Base-by-base conservation (phyloP, 2,113 vertebrate species). In the Phyllostomus discolor region DNA sequence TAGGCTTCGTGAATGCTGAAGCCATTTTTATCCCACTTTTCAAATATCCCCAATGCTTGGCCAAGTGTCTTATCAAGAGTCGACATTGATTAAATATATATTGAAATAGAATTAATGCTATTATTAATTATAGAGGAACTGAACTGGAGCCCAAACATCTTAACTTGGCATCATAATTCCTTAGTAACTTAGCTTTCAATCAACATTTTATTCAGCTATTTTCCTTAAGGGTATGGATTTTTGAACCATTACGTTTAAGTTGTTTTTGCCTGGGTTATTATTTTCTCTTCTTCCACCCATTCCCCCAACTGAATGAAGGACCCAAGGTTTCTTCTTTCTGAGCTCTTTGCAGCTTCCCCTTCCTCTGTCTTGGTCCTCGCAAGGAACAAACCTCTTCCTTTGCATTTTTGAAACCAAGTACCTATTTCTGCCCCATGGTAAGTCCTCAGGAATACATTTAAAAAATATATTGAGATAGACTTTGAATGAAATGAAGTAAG, bases 61-160 rank as follows among this genome's bases (percentile, higher is more conserved):
- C 26, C 28, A 73, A 66, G 12, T 82, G 22, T 38, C 85, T 91
- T 79, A 67, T 35, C 48, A 22, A 62, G 35, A 72, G 31, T 52
- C 41, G 43, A 10, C 20, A 89, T 66, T 80, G 83, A 79, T 82
- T 91, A 86, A 81, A 70, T 86, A 59, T 43, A 90, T 87, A 10
- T 35, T 79, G 24, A 95, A 91, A 90, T 78, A 79, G 81, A 93
- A 90, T 90, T 54, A 82, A 90, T 94, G 22, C 9, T 66, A 19
- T 33, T 94, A 87, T 83, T 85, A 96, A 88, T 88, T 90, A 90
- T 64, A 76, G 72, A 90, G 38, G 35, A 92, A 67, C 82, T 66
- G 16, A 48, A 48, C 20, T 57, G 24, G 17, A 69, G 15, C 33
- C 69, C 50, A 87, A 90, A 82, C 11, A 75, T 62, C 2, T 83